Evolutionary conservation across 2,888 invertebrate genomes (phyloP), one percentile per base, ranked within the genome.

Genomic region (Cataglyphis livida): DNA sequence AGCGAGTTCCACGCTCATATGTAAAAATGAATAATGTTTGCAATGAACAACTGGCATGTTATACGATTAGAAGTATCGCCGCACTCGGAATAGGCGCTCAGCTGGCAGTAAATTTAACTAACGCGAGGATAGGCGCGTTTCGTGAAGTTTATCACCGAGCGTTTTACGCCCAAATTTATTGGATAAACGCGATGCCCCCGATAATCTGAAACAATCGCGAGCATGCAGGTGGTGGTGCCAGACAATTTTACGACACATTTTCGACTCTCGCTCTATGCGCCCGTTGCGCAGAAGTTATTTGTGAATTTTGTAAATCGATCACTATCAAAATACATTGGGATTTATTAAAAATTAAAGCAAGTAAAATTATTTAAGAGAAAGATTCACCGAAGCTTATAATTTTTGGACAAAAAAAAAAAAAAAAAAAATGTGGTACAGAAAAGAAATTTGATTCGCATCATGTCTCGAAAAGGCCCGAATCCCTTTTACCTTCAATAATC

Each of bases 151-250:
- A 79, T 35, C 71, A 79, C 44, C 35, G 35, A 44, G 57, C 15
- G 32, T 51, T 51, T 51, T n/a, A 51, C 51, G n/a, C n/a, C 1
- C n/a, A 51, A 51, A 78, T 70, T 79, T 79, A 59, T 79, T 25
- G 44, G n/a, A 9, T 18, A 35, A 78, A 51, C n/a, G 51, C 57
- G 71, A 18, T 21, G 41, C 15, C 32, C 32, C 57, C 35, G 59
- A 73, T 79, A 73, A 79, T 61, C 41, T 32, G 21, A 79, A 73
- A 71, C 35, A 79, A 48, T 59, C 35, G 25, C 59, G 35, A 59
- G 9, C 44, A 44, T 32, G 44, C 78, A 78, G 59, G 21, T 78
- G 78, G 73, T 35, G 32, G 73, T 35, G 32, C 12, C 21, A 12
- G 12, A 25, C 41, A 70, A 3, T 78, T 78, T 78, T 44, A 70